Evolutionary conservation across 1,140 invertebrate genomes (phyloP).

Genomic region (Medauroidea extradentata): DNA sequence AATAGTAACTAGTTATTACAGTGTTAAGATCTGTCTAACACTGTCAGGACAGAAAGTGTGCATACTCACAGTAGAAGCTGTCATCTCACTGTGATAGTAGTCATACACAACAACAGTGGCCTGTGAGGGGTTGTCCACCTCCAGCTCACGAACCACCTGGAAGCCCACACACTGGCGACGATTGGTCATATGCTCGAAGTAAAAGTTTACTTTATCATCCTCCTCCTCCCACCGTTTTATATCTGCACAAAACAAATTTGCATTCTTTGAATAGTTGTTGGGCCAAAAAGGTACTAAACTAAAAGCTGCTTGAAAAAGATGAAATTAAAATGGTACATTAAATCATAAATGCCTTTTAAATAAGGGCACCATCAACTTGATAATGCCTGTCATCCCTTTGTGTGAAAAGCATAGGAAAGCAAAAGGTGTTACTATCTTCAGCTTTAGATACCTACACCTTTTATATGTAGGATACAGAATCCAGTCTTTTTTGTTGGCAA

Average conservation of each 20-base stretch:
- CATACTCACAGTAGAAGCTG: not conserved
- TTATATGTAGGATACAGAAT: too few relatives aligned
- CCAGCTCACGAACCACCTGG: conserved; percentile 41
- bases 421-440: too few relatives aligned
- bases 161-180: conserved; percentile 43
- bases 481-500: too few relatives aligned
- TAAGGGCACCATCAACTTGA: not conserved
- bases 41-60: too few relatives aligned
- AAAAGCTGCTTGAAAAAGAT: too few relatives aligned
- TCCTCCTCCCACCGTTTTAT: conserved; percentile 43
- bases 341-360: not conserved
- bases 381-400: too few relatives aligned
- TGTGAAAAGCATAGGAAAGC: too few relatives aligned
- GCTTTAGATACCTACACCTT: too few relatives aligned
- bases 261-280: too few relatives aligned
- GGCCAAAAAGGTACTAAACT: too few relatives aligned
- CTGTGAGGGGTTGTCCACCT: conserved; percentile 47
- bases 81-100: conserved; percentile 59
- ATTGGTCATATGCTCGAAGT: conserved; percentile 43
- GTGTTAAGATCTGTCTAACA: too few relatives aligned
- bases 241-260: conserved; percentile 7
- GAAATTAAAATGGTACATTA: not conserved
- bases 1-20: too few relatives aligned
- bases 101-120: conserved; percentile 54
- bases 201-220: conserved; percentile 41